phyloP scores from a whole-genome alignment of 1,140 invertebrate species.

The Teleopsis dalmanni region DNA sequence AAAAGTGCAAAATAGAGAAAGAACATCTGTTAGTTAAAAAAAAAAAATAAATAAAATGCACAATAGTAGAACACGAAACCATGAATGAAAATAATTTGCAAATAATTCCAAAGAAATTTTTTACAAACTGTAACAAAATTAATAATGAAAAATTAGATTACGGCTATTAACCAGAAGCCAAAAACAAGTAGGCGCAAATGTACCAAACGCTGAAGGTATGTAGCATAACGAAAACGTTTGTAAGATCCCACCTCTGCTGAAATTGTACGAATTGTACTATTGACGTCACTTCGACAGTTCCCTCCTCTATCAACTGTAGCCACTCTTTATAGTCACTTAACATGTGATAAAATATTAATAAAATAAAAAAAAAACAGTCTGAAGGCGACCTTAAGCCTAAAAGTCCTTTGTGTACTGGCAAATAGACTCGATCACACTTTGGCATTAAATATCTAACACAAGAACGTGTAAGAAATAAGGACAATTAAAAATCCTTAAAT shows the following conservation, averaged over 20 bases:
- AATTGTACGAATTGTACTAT: slow-evolving; percentile 4
- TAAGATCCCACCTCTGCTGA: slow-evolving; percentile 1
- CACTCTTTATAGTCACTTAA: slow-evolving; percentile 9
- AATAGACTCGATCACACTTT: slow-evolving; percentile 2
- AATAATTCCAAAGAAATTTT: background rate
- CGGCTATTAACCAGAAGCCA: slow-evolving; percentile 7
- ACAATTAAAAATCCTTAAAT: slow-evolving; percentile 12
- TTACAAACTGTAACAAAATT: slow-evolving; percentile 3
- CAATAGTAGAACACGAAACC: background rate
- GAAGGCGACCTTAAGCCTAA: too few relatives aligned
- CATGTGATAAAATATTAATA: slow-evolving; percentile 9
- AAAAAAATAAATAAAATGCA: background rate
- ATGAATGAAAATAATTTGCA: slow-evolving; percentile 1
- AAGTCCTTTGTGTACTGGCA: too few relatives aligned
- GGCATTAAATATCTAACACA: background rate
- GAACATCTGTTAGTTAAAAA: background rate
- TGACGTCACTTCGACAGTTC: slow-evolving; percentile 3
- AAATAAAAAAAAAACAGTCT: slow-evolving; percentile 7
- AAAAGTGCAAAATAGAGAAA: background rate
- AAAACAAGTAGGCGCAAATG: slow-evolving; percentile 8
- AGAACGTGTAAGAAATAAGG: slow-evolving; percentile 2
- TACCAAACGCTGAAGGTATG: background rate
- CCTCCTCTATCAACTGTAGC: too few relatives aligned
- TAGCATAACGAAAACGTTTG: background rate
- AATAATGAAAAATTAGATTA: background rate